Base-by-base conservation (phyloP, 2,888 invertebrate species). In the Unio delphinus region DNA sequence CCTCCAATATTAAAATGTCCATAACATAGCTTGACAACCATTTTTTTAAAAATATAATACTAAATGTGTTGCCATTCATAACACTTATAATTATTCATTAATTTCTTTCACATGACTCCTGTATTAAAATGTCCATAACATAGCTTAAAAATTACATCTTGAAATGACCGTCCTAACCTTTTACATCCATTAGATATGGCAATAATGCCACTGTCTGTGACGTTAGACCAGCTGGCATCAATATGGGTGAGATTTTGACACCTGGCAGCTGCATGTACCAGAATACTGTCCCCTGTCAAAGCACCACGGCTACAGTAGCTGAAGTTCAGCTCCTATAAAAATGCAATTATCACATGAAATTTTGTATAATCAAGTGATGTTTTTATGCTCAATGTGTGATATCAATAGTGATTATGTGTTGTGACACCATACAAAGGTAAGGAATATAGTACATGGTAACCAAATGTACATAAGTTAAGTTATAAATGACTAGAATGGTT, bases 211-310 rank as follows among this genome's bases (percentile, higher is more conserved):
- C 82, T 83, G 74, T 89, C 87, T 23, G 83, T 85, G 63, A 88
- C 76, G 72, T 84, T 82, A 69, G 86, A 87, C 86, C 87, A 89
- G 76, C 88, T 88, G 61, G 84, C 84, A 72, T 89, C 88, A 23
- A 89, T 75, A 73, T 85, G 85, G 26, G 86, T 86, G 58, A 89
- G 70, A 34, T 84, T 75, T n/a, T 81, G 80, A 78, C 89, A 89
- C 55, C 83, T 74, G 5, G 83, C 77, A n/a, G 87, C 81, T 1
- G 88, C 88, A 67, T 87, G 86, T 0, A 85, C 79, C 68, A 89
- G 68, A n/a, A 89, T 74, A 67, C 81, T 82, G 70, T 89, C 86
- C 15, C 89, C 89, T 23, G 80, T 84, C 64, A 89, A 75, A 20
- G 81, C 82, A 26, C 89, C 89, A 57, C 80, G 79, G 71, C 83